phyloP scores from a whole-genome alignment of 2,113 vertebrate species.

The Theropithecus gelada region DNA sequence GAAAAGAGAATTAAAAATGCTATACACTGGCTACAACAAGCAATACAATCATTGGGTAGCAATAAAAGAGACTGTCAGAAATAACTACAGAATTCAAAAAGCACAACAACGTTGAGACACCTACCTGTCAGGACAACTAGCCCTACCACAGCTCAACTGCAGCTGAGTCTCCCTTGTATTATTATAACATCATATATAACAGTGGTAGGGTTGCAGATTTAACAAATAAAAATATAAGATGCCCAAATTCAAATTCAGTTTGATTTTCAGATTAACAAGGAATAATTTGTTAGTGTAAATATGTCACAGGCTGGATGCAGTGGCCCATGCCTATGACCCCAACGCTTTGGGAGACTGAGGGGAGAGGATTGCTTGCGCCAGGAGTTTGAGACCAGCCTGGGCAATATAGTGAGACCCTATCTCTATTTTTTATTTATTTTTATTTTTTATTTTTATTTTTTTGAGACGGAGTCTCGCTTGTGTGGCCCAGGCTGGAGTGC shows the following conservation, averaged over 20 bases:
- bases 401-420: too few species aligned
- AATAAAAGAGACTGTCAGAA: not conserved
- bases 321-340: too few species aligned
- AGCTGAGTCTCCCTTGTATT: not conserved
- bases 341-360: too few species aligned
- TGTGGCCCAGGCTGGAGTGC: too few species aligned
- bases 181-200: not conserved
- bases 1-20: not conserved
- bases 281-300: slow-evolving; percentile 1
- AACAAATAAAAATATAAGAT: slow-evolving; percentile 39
- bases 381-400: too few species aligned
- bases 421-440: too few species aligned
- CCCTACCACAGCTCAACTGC: not conserved
- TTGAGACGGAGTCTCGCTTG: too few species aligned
- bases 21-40: not conserved
- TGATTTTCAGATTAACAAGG: slow-evolving; percentile 38
- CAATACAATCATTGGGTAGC: not conserved
- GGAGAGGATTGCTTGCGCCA: too few species aligned
- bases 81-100: slow-evolving; percentile 1
- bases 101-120: not conserved
- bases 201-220: not conserved
- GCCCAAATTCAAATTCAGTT: not conserved
- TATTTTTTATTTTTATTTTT: too few species aligned
- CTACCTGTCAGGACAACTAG: not conserved
- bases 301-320: not conserved